Conservation (phyloP, 2,888 invertebrate genomes). For the Tiliacea aurago region DNA sequence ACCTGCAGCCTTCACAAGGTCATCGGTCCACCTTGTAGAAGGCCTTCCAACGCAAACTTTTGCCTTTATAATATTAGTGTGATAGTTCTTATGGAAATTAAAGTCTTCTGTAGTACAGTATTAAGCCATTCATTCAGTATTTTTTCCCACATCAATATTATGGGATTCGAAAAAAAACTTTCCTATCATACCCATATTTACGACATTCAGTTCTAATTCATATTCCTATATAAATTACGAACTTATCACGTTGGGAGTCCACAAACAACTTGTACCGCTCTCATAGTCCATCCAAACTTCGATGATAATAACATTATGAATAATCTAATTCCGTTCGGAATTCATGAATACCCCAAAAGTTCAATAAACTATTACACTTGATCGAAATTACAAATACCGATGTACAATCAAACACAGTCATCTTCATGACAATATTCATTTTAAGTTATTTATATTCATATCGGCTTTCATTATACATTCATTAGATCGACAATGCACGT, state of each 20-base stretch:
- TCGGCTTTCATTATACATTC: conserved; percentile 72
- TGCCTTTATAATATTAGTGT: too few species aligned
- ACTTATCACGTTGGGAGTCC: conserved; percentile 47
- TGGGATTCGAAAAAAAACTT: neutral
- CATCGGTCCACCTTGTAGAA: too few species aligned
- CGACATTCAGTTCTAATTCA: conserved; percentile 23
- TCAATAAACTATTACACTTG: conserved; percentile 52
- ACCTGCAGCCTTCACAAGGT: too few species aligned
- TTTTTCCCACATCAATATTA: conserved; percentile 6
- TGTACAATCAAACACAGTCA: conserved; percentile 60
- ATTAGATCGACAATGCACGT: conserved; percentile 72
- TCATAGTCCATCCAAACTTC: conserved; percentile 47
- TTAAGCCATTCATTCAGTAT: neutral
- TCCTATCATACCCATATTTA: conserved; percentile 37
- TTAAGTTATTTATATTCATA: conserved; percentile 68
- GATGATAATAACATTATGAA: conserved; percentile 52
- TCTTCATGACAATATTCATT: conserved; percentile 63
- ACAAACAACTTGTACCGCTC: conserved; percentile 26
- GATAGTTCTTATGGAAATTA: neutral
- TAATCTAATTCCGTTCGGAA: conserved; percentile 57
- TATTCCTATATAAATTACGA: conserved; percentile 48
- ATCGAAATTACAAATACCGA: conserved; percentile 62
- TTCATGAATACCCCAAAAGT: conserved; percentile 57
- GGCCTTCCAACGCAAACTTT: too few species aligned
- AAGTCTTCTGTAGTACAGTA: neutral